Evolutionary conservation across 2,797 vertebrate species (phyloP).

Genomic region (Danio kyathit): DNA sequence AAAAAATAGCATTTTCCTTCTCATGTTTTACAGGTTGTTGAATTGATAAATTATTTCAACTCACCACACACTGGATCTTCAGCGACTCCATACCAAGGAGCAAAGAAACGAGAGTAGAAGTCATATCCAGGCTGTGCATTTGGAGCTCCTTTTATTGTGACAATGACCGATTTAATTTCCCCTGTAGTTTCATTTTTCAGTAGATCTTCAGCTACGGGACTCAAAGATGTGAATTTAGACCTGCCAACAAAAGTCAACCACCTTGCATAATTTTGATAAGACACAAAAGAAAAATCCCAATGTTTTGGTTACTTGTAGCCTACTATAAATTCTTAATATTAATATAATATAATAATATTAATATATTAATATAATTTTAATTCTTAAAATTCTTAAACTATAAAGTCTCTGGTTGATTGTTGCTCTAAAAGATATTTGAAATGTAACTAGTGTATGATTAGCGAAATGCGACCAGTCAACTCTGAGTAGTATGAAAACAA

Average conservation of each 20-base stretch:
- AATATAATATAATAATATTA: too few species aligned
- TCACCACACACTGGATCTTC: slow-evolving; percentile 94
- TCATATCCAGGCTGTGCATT: slow-evolving; percentile 78
- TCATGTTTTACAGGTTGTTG: neutral
- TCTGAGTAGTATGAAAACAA: too few species aligned
- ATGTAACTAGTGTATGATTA: neutral
- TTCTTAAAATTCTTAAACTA: too few species aligned
- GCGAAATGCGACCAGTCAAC: too few species aligned
- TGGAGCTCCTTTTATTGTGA: slow-evolving; percentile 86
- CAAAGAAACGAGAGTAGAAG: slow-evolving; percentile 92
- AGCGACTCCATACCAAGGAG: slow-evolving; percentile 87
- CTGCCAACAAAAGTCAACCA: slow-evolving; percentile 68
- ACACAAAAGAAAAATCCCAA: neutral
- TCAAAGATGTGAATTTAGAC: slow-evolving; percentile 82
- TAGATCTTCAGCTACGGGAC: slow-evolving; percentile 76
- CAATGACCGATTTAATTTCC: slow-evolving; percentile 83
- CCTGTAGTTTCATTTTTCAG: slow-evolving; percentile 78
- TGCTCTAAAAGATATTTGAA: neutral
- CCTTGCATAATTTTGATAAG: neutral
- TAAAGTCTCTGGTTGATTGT: neutral
- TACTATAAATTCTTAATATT: neutral
- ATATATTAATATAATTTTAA: too few species aligned
- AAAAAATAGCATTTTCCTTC: too few species aligned
- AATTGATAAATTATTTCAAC: neutral
- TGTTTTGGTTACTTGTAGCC: neutral